Conservation (phyloP, 1,140 invertebrate genomes). For the Drosophila takahashii region DNA sequence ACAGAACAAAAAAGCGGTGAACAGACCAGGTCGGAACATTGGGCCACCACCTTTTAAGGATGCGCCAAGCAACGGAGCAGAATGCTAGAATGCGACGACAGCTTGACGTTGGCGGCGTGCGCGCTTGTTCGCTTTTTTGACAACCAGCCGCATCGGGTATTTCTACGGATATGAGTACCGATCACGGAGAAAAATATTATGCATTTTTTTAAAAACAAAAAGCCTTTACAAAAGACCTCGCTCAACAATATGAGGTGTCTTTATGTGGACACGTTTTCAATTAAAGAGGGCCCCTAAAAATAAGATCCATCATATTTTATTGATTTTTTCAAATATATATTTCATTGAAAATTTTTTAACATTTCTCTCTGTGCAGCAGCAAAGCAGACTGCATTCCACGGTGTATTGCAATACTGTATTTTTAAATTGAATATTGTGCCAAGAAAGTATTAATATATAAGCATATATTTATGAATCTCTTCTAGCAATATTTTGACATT, state of each 20-base stretch:
- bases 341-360: not conserved
- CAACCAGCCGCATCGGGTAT: conserved; percentile 68
- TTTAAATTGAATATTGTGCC: conserved; percentile 83
- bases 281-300: no score
- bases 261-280: no score
- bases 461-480: conserved; percentile 37
- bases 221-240: no score
- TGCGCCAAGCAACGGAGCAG: conserved; percentile 57
- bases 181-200: not conserved
- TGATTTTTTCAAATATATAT: no score
- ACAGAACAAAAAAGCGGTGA: conserved; percentile 26
- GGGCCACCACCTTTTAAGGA: conserved; percentile 82
- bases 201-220: no score
- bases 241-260: no score
- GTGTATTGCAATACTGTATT: conserved; percentile 75
- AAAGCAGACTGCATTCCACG: conserved; percentile 70
- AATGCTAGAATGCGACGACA: conserved; percentile 60
- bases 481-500: conserved; percentile 5
- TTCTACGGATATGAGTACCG: conserved; percentile 15
- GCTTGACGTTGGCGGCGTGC: conserved; percentile 61
- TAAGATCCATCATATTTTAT: no score
- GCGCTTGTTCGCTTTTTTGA: conserved; percentile 63
- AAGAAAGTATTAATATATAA: conserved; percentile 66
- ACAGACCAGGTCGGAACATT: conserved; percentile 39
- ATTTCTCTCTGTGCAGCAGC: conserved; percentile 4